A percentile compares a stretch with the other conserved stretches of the same genome.
These are phyloP conservation scores for Physella acuta DNA, from an alignment of 1,140 invertebrate species.

Conservation along the genomic window DNA sequence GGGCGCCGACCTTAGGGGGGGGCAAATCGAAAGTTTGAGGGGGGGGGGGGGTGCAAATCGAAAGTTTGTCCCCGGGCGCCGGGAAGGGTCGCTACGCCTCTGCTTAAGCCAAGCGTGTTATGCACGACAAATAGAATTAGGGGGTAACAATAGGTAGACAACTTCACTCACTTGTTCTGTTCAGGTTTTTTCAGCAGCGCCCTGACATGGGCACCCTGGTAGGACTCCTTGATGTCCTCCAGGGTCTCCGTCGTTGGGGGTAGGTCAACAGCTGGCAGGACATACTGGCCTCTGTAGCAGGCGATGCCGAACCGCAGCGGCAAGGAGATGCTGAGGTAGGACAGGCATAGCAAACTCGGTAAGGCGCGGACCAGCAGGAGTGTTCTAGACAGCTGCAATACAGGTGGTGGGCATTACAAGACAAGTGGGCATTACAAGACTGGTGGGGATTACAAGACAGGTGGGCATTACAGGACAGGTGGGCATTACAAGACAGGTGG, in stretches of 20 bases:
- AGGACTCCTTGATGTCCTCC: slow-evolving; percentile 29
- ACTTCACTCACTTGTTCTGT: slow-evolving; percentile 17
- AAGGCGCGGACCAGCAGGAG: slow-evolving; percentile 20
- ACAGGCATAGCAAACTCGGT: slow-evolving; percentile 29
- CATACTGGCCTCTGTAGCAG: slow-evolving; percentile 11
- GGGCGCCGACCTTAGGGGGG: no score
- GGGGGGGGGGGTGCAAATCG: neutral
- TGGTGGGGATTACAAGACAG: neutral
- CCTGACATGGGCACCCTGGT: slow-evolving; percentile 31
- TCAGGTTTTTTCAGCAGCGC: slow-evolving; percentile 28
- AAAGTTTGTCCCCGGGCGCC: no score
- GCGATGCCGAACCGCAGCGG: slow-evolving; percentile 25
- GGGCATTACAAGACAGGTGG: neutral
- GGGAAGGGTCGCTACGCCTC: no score
- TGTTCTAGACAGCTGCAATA: slow-evolving; percentile 5
- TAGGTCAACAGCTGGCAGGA: slow-evolving; percentile 12
- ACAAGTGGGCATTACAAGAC: neutral
- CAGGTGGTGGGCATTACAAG: neutral
- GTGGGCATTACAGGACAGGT: neutral
- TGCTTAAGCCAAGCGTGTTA: neutral
- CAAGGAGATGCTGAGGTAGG: slow-evolving; percentile 30
- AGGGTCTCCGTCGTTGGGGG: slow-evolving; percentile 23
- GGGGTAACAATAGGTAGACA: neutral
- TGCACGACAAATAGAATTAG: neutral
- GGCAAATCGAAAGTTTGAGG: no score